These are phyloP conservation scores for Ditylenchus weischeri DNA, from an alignment of 2,888 invertebrate genomes.

Conservation along the genomic window DNA sequence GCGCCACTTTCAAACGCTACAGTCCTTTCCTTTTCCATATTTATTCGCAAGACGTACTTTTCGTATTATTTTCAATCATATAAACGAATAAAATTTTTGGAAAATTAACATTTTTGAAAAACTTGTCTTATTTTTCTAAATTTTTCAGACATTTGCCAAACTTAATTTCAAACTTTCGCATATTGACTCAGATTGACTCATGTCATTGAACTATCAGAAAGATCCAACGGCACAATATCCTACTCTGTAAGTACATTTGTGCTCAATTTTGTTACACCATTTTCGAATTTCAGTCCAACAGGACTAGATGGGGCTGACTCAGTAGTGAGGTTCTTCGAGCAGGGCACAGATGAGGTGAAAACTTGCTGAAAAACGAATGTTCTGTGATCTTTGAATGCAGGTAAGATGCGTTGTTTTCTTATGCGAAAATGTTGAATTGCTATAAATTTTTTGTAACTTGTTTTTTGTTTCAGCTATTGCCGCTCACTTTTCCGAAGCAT, in stretches of 20 bases:
- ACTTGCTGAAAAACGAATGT: slow-evolving; percentile 37
- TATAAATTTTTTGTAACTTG: too few species aligned
- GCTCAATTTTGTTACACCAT: too few species aligned
- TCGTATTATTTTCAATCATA: too few species aligned
- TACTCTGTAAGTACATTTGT: slow-evolving; percentile 8
- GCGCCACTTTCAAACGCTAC: slow-evolving; percentile 8
- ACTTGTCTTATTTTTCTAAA: not conserved
- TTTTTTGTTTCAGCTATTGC: slow-evolving; percentile 28
- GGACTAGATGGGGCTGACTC: slow-evolving; percentile 28
- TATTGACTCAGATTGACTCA: slow-evolving; percentile 2
- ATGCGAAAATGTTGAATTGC: too few species aligned
- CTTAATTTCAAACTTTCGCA: not conserved
- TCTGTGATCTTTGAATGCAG: slow-evolving; percentile 42
- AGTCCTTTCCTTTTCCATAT: slow-evolving; percentile 10
- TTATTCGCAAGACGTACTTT: too few species aligned
- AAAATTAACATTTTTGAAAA: too few species aligned
- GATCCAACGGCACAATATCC: slow-evolving; percentile 23
- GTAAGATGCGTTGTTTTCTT: slow-evolving; percentile 18
- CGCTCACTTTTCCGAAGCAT: slow-evolving; percentile 38
- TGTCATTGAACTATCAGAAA: slow-evolving; percentile 25
- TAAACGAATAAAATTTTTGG: too few species aligned
- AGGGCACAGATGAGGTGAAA: slow-evolving; percentile 39
- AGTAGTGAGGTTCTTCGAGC: slow-evolving; percentile 25
- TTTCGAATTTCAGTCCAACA: not conserved
- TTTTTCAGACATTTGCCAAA: not conserved